A percentile compares a stretch with the other conserved stretches of the same genome.
phyloP scores from a whole-genome alignment of 64 coral and sea anemone species.

The Montipora cactus region DNA sequence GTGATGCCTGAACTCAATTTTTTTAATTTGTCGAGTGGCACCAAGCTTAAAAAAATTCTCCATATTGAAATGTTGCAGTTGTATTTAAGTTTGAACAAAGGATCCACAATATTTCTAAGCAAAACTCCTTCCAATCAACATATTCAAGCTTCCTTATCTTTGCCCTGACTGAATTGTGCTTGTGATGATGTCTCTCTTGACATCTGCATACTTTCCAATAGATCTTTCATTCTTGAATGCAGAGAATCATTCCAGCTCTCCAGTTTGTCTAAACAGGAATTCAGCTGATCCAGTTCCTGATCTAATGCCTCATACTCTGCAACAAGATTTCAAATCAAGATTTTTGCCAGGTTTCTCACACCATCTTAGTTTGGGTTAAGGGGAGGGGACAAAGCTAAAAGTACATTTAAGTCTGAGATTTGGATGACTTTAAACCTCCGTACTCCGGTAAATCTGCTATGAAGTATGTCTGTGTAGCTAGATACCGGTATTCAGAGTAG shows the following conservation, averaged over 20 bases:
- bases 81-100: too few relatives aligned
- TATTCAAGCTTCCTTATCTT: background rate
- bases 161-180: background rate
- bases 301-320: slow-evolving; percentile 85
- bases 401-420: too few relatives aligned
- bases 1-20: too few relatives aligned
- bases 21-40: too few relatives aligned
- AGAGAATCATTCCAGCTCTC: slow-evolving; percentile 97
- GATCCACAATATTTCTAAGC: too few relatives aligned
- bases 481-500: too few relatives aligned
- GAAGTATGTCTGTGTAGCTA: too few relatives aligned
- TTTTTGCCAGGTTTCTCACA: background rate
- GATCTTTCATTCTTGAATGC: slow-evolving; percentile 81
- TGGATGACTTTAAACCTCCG: too few relatives aligned
- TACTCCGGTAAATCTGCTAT: too few relatives aligned
- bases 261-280: slow-evolving; percentile 84
- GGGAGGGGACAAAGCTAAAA: too few relatives aligned
- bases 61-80: too few relatives aligned
- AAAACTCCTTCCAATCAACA: background rate
- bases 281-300: slow-evolving; percentile 80
- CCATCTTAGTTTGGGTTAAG: background rate
- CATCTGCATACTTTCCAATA: slow-evolving; percentile 85
- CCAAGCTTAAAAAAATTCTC: too few relatives aligned
- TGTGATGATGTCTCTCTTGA: slow-evolving; percentile 7
- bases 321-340: background rate